Conservation (phyloP, 2,797 vertebrate genomes). For the Tenualosa thibaudeaui region DNA sequence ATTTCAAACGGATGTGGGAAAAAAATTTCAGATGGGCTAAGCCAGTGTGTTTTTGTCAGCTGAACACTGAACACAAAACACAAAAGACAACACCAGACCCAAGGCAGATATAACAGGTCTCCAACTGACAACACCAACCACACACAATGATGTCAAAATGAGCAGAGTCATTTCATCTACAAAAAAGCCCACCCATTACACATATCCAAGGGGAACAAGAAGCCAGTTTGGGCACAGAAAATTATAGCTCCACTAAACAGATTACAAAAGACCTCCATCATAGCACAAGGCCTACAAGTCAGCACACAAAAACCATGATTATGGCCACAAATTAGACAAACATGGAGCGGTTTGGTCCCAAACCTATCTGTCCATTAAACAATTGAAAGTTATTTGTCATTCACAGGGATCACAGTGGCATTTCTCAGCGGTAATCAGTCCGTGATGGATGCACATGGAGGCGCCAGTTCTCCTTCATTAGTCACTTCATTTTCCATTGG, state of each 20-base stretch:
- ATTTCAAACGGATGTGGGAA: no score
- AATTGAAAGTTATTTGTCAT: constrained; percentile 46
- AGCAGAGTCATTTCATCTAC: not conserved
- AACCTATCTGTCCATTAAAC: constrained; percentile 39
- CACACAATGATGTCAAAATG: no score
- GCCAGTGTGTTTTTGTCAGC: not conserved
- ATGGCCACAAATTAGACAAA: constrained; percentile 28
- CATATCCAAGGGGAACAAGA: not conserved
- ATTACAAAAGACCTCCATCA: not conserved
- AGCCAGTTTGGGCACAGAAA: not conserved
- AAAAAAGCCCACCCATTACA: not conserved
- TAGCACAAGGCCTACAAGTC: not conserved
- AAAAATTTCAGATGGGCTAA: not conserved
- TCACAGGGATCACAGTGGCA: constrained; percentile 17
- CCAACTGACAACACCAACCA: no score
- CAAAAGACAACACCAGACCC: no score
- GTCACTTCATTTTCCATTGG: constrained; percentile 42
- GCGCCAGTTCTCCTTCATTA: constrained; percentile 45
- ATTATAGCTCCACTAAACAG: not conserved
- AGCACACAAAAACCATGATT: not conserved
- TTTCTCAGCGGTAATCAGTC: constrained; percentile 29
- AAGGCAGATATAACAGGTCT: no score
- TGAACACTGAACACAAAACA: not conserved
- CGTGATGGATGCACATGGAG: constrained; percentile 33
- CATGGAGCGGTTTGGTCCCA: constrained; percentile 26